Conservation (phyloP, 2,113 vertebrate species). For the Gnathonemus echidnorhynchus region DNA sequence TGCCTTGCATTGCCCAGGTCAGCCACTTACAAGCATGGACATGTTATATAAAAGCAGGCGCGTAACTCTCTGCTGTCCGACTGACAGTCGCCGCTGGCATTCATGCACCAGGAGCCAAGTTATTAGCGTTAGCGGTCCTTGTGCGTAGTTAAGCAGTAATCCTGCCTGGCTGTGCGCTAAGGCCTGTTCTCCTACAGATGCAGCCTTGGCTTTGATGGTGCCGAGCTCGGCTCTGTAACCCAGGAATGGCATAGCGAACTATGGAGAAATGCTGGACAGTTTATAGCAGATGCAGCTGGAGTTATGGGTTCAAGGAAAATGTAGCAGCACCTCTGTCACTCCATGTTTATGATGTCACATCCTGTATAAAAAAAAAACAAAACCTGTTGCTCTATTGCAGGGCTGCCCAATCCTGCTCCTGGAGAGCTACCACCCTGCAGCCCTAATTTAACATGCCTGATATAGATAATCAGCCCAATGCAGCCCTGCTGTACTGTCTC, state of each 20-base stretch:
- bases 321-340: neutral
- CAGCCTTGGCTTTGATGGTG: neutral
- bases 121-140: slow-evolving; percentile 16
- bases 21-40: neutral
- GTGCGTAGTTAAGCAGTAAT: slow-evolving; percentile 20
- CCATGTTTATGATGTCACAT: neutral
- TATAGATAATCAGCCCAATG: neutral
- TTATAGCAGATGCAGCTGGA: neutral
- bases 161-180: neutral
- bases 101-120: neutral
- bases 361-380: neutral
- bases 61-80: neutral
- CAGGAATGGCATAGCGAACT: neutral
- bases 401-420: neutral
- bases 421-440: neutral
- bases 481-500: neutral
- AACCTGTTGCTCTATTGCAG: neutral
- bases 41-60: neutral
- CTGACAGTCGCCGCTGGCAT: neutral
- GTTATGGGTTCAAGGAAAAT: neutral
- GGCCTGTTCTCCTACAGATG: neutral
- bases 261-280: neutral
- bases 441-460: neutral
- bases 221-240: neutral
- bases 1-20: neutral